Percentiles rank a stretch among this genome's conserved stretches.
These are phyloP conservation scores for Teleopsis dalmanni DNA, from an alignment of 1,140 invertebrate species.

Conservation along the genomic window DNA sequence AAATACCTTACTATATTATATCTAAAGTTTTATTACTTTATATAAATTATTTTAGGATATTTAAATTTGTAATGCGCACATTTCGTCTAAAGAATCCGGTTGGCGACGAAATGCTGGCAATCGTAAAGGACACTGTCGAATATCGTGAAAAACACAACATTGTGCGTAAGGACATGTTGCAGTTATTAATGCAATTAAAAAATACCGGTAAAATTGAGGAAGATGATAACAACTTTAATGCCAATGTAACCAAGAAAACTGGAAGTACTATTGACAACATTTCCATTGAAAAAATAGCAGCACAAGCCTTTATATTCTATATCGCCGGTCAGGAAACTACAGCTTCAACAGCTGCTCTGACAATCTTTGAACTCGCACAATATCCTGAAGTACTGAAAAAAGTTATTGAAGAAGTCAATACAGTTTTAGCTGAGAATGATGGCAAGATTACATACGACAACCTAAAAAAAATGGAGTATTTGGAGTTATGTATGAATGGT, in stretches of 20 bases:
- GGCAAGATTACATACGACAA: conserved; percentile 49
- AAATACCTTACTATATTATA: too few relatives aligned
- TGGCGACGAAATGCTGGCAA: conserved; percentile 19
- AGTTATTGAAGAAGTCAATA: conserved; percentile 51
- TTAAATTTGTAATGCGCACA: conserved; percentile 17
- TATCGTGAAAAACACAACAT: conserved; percentile 47
- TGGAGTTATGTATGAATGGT: conserved; percentile 47
- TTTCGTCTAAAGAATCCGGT: conserved; percentile 21
- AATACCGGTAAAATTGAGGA: conserved; percentile 43
- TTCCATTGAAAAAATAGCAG: conserved; percentile 48
- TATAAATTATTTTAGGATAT: conserved; percentile 19
- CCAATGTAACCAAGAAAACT: conserved; percentile 18
- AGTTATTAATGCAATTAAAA: conserved; percentile 49
- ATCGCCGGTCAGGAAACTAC: conserved; percentile 68
- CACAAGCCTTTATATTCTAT: conserved; percentile 58
- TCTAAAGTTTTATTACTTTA: too few relatives aligned
- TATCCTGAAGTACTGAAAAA: conserved; percentile 53
- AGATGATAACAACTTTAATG: conserved; percentile 24
- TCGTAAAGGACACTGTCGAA: conserved; percentile 50
- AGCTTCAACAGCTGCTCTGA: conserved; percentile 52
- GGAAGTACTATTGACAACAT: too few relatives aligned
- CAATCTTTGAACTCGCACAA: conserved; percentile 52
- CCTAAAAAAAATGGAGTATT: conserved; percentile 49
- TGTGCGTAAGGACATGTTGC: conserved; percentile 49
- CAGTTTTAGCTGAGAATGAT: conserved; percentile 38